Base-by-base conservation (phyloP, 2,797 vertebrate species). In the Microctenopoma lineatum region DNA sequence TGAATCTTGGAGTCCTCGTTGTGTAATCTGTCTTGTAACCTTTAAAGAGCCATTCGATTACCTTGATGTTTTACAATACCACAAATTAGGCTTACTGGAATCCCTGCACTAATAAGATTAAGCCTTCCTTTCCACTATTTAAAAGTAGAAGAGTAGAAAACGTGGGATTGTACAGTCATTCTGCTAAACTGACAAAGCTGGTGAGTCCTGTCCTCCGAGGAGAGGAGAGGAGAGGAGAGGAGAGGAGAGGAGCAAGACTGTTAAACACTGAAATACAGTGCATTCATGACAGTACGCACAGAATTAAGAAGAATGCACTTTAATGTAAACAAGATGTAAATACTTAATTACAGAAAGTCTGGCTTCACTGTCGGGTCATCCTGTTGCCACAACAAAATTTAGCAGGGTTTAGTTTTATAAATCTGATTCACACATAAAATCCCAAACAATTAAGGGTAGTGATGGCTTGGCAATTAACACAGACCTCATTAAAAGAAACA, bases 41-140 rank as follows among this genome's bases (percentile, higher is more conserved):
- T 72, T 86, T 83, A 75, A 83, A 83, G 39, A 75, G 73, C 39
- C 58, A 80, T 81, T 79, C 64, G 63, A 82, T 83, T 84, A 83
- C 85, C 84, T 86, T 84, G 74, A 83, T 85, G 77, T 77, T 84
- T 72, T 70, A 89, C 80, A 87, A 81, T 79, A 53, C 63, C 47
- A 65, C 63, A 83, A 86, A 89, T 87, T 79, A 81, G 70, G 63
- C 53, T 89, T 76, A 71, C 69, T 78, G 61, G 61, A 89, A 89
- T 84, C 80, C 77, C 50, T 69, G 16, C 67, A 57, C 59, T 81
- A 73, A 84, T 77, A 76, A 61, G 64, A 88, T 89, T 85, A 84
- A 68, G 64, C 21, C 44, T 66, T 50, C 25, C 36, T 70, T 83
- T 83, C 59, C 50, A 57, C 36, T 61, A 34, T 66, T 81, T 39